A percentile compares a stretch with the other conserved stretches of the same genome.
Conservation (phyloP, 2,888 invertebrate genomes). For the Colostygia pectinataria region DNA sequence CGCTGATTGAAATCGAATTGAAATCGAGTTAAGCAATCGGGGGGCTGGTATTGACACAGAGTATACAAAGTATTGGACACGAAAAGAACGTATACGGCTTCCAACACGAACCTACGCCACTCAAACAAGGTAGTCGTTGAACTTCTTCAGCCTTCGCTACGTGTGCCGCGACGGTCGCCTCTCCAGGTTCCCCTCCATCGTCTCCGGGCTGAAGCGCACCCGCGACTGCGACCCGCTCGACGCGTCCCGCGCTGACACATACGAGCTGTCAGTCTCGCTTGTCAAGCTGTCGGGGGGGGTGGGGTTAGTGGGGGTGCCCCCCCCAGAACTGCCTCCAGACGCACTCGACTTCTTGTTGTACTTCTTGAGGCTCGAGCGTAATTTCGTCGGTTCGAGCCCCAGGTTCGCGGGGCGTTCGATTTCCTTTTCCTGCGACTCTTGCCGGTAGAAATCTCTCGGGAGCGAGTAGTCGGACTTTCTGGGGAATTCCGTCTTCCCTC, state of each 20-base stretch:
- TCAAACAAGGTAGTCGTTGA: conserved; percentile 79
- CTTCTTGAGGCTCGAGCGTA: conserved; percentile 91
- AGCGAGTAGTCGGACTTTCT: conserved; percentile 66
- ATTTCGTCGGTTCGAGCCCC: conserved; percentile 87
- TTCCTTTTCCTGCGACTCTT: conserved; percentile 64
- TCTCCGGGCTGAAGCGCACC: conserved; percentile 90
- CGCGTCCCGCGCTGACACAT: conserved; percentile 92
- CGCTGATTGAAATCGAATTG: too few species aligned
- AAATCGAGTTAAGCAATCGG: too few species aligned
- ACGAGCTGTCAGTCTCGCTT: conserved; percentile 92
- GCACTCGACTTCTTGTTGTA: conserved; percentile 82
- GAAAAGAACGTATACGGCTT: background rate
- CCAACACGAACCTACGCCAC: conserved; percentile 8
- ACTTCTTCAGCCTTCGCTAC: conserved; percentile 79
- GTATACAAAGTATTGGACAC: background rate
- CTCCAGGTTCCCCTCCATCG: conserved; percentile 80
- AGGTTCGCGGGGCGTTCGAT: conserved; percentile 72
- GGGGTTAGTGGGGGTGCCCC: conserved; percentile 90
- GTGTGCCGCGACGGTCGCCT: conserved; percentile 61
- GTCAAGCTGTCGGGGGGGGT: conserved; percentile 93
- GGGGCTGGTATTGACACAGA: too few species aligned
- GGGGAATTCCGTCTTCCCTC: conserved; percentile 66
- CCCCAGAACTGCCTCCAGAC: conserved; percentile 84
- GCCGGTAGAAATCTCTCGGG: conserved; percentile 67
- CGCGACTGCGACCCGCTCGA: conserved; percentile 87